Evolutionary conservation across 1,140 invertebrate species (phyloP), one percentile per base, ranked within the genome.

Genomic region (Trissolcus basalis): DNA sequence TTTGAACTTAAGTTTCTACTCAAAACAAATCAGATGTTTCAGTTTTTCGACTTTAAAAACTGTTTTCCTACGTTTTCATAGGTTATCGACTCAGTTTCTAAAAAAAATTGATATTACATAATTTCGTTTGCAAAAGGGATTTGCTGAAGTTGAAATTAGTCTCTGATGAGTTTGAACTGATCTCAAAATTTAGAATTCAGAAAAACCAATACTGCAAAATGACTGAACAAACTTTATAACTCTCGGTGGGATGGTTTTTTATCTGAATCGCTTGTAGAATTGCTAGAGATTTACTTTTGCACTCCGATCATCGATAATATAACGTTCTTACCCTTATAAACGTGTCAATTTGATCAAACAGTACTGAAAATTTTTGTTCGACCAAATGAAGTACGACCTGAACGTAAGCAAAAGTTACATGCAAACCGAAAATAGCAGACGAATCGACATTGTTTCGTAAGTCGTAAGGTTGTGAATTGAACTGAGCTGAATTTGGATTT

Each of bases 331-430:
- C 36, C 9, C 9, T 39, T 39, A 4, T 39, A 39, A n/a, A 27
- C 19, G 1, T 39, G n/a, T 11, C 9, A 4, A 39, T 4, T 39
- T 39, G 36, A 39, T 27, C 19, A 6, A 39, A 39, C 36, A 4
- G n/a, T 4, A 11, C n/a, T 4, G 36, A 39, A 35, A 39, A 39
- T 39, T 39, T 27, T 6, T 6, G 2, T 39, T n/a, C 9, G n/a
- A 39, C 36, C 12, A 19, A 45, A 35, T 53, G 33, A 72, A 27
- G 15, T 15, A 43, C 15, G 64, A 53, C 0, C 14, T 53, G 11
- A 6, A 53, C 10, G 5, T 19, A 10, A 3, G n/a, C 36, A n/a
- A 39, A 39, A 39, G 36, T 39, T 5, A 39, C 9, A 10, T 4
- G 16, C 27, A 27, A 64, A 43, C 7, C 7, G n/a, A 19, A 53